Conservation (phyloP, 2,888 invertebrate genomes). For the Lysandra coridon region DNA sequence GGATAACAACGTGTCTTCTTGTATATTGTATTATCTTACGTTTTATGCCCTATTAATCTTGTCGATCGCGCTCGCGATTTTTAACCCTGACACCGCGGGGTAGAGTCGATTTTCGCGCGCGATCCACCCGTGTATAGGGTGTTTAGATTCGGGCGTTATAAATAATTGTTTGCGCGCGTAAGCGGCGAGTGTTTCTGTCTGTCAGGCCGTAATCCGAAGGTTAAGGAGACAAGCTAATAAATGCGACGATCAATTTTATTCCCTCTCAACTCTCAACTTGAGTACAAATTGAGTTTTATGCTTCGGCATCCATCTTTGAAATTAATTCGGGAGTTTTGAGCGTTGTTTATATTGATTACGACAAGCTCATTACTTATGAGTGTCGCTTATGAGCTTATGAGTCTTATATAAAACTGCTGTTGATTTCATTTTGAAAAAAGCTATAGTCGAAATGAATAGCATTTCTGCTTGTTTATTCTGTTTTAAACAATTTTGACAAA, state of each 20-base stretch:
- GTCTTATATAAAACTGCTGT: not conserved
- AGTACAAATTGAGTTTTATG: constrained; percentile 10
- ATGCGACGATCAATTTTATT: constrained; percentile 22
- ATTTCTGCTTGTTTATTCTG: too few species aligned
- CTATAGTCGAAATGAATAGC: too few species aligned
- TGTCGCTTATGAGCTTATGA: too few species aligned
- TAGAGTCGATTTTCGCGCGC: constrained; percentile 53
- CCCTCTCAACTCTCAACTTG: not conserved
- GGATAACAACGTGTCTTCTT: constrained; percentile 85
- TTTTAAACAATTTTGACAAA: too few species aligned
- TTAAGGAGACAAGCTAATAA: constrained; percentile 48
- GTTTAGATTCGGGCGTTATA: constrained; percentile 68
- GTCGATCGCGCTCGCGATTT: constrained; percentile 48
- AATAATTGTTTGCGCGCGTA: constrained; percentile 78
- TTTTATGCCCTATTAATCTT: constrained; percentile 80
- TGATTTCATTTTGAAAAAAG: not conserved
- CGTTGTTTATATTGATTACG: not conserved
- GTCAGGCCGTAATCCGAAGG: constrained; percentile 56
- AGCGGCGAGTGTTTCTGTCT: constrained; percentile 62
- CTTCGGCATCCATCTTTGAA: constrained; percentile 6
- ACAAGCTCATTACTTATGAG: not conserved
- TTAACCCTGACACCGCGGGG: constrained; percentile 45
- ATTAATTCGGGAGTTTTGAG: constrained; percentile 5
- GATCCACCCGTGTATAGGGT: constrained; percentile 50
- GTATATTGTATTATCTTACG: constrained; percentile 82